phyloP scores from a whole-genome alignment of 2,113 vertebrate genomes.

The Haemorhous mexicanus region DNA sequence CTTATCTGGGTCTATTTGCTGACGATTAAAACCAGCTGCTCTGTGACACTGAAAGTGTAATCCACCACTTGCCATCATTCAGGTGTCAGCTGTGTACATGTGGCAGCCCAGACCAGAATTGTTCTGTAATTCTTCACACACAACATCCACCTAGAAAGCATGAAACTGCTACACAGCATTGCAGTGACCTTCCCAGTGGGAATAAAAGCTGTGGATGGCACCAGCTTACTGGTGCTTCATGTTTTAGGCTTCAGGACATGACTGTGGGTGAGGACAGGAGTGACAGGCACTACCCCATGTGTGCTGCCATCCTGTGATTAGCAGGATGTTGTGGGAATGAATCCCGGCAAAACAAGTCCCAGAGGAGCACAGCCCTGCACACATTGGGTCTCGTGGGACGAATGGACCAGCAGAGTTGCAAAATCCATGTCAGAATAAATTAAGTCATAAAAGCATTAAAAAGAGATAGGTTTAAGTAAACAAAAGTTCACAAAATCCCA shows the following conservation, averaged over 20 bases:
- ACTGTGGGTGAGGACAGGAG: background rate
- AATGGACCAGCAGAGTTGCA: background rate
- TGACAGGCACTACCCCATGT: background rate
- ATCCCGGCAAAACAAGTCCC: background rate
- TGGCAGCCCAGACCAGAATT: background rate
- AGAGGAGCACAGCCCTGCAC: background rate
- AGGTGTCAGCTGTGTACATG: background rate
- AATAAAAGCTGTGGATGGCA: background rate
- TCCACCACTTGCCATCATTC: background rate
- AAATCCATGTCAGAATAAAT: background rate
- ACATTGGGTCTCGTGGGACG: rapidly evolving
- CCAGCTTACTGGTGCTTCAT: background rate
- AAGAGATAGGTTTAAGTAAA: background rate
- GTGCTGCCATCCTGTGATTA: background rate
- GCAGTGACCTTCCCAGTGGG: background rate
- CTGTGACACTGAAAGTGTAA: background rate
- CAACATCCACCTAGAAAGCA: background rate
- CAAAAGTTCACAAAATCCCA: background rate
- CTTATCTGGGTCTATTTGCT: background rate
- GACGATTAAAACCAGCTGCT: background rate
- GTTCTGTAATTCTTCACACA: background rate
- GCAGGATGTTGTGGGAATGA: background rate
- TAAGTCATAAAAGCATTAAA: background rate
- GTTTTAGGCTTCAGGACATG: background rate
- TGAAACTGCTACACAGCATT: background rate